Percentiles rank a stretch among this genome's conserved stretches.
Conservation (phyloP, 2,888 invertebrate genomes). For the Amphipyra berbera region DNA sequence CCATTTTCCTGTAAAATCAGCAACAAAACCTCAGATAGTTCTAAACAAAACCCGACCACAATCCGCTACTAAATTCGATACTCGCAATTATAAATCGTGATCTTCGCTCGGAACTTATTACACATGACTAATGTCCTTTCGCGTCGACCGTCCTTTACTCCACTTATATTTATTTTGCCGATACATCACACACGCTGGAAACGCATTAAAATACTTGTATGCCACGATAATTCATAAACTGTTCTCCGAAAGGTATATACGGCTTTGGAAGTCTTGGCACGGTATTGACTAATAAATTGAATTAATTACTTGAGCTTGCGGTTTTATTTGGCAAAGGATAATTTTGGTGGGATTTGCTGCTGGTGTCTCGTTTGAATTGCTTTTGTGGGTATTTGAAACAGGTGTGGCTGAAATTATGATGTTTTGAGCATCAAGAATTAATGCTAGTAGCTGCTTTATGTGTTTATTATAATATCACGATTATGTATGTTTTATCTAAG, state of each 20-base stretch:
- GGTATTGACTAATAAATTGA: conserved; percentile 71
- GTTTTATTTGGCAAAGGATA: conserved; percentile 59
- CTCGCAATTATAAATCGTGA: conserved; percentile 63
- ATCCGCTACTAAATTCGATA: conserved; percentile 53
- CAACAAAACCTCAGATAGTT: conserved; percentile 28
- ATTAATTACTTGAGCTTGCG: conserved; percentile 69
- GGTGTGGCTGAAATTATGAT: conserved; percentile 49
- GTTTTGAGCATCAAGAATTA: conserved; percentile 41
- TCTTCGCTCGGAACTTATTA: conserved; percentile 69
- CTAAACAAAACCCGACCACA: conserved; percentile 37
- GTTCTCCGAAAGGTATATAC: conserved; percentile 57
- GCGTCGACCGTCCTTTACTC: conserved; percentile 52
- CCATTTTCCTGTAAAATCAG: conserved; percentile 27
- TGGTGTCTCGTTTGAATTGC: conserved; percentile 54
- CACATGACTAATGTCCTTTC: conserved; percentile 67
- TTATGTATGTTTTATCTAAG: conserved; percentile 17
- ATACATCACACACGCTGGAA: conserved; percentile 73
- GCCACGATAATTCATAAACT: conserved; percentile 75
- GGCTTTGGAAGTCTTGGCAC: conserved; percentile 65
- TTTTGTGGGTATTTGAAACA: conserved; percentile 53
- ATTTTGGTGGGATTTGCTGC: conserved; percentile 57
- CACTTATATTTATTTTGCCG: conserved; percentile 66
- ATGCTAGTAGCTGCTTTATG: conserved; percentile 16
- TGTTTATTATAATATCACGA: conserved; percentile 32
- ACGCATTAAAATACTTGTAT: conserved; percentile 82